A percentile compares a stretch with the other conserved stretches of the same genome.
These are phyloP conservation scores for Littorina saxatilis DNA, from an alignment of 1,140 invertebrate genomes.

Conservation along the genomic window DNA sequence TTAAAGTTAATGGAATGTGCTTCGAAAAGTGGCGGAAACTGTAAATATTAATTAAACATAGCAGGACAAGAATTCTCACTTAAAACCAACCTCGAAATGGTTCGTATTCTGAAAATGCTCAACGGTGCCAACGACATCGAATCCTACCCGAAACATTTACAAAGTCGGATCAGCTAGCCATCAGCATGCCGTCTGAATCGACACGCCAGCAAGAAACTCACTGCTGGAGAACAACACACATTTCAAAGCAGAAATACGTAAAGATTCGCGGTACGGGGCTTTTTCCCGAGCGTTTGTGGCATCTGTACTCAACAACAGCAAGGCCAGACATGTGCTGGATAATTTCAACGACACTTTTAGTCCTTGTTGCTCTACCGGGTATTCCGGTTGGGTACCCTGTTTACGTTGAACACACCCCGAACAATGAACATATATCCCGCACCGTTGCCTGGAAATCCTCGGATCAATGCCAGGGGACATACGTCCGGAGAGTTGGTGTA, in stretches of 20 bases:
- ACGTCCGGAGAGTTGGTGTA: slow-evolving; percentile 20
- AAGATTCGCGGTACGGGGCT: slow-evolving; percentile 59
- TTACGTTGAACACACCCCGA: slow-evolving; percentile 39
- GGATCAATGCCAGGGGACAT: slow-evolving; percentile 9
- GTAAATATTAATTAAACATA: slow-evolving; percentile 71
- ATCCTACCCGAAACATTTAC: slow-evolving; percentile 39
- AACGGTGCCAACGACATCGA: slow-evolving; percentile 67
- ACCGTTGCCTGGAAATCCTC: slow-evolving; percentile 33
- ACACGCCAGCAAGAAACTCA: slow-evolving; percentile 28
- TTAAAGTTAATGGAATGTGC: slow-evolving; percentile 41
- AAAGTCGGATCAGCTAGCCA: slow-evolving; percentile 40
- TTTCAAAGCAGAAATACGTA: slow-evolving; percentile 51
- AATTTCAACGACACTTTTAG: slow-evolving; percentile 59
- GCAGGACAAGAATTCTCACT: slow-evolving; percentile 69
- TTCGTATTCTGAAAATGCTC: too few species aligned
- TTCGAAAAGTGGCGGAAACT: slow-evolving; percentile 38
- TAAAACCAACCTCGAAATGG: too few species aligned
- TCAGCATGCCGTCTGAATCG: too few species aligned
- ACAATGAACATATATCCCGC: slow-evolving; percentile 38
- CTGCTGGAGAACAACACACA: slow-evolving; percentile 42
- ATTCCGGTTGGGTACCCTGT: slow-evolving; percentile 54
- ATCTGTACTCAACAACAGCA: slow-evolving; percentile 49
- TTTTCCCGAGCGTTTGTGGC: slow-evolving; percentile 58
- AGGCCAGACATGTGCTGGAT: slow-evolving; percentile 46
- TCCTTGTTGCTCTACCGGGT: slow-evolving; percentile 54